Percentiles rank a stretch among this genome's conserved stretches.
Conservation (phyloP, 2,797 vertebrate species). For the Pampus argenteus region DNA sequence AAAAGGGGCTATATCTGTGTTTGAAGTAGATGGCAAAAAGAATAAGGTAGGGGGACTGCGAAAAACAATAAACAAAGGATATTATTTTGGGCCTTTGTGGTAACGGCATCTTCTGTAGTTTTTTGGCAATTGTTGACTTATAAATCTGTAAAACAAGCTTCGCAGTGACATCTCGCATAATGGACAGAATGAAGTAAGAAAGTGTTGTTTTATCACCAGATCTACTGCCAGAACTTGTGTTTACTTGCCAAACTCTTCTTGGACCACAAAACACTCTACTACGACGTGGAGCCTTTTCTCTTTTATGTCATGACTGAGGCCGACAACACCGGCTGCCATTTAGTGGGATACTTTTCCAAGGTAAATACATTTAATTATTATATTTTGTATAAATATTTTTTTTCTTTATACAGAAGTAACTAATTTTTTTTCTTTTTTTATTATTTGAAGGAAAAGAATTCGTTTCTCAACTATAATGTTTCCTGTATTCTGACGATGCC, state of each 20-base stretch:
- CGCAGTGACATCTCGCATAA: not conserved
- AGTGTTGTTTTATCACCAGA: conserved; percentile 78
- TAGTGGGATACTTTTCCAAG: conserved; percentile 99
- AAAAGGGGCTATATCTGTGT: conserved; percentile 96
- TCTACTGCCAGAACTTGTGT: conserved; percentile 99
- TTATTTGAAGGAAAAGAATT: conserved; percentile 93
- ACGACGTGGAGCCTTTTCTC: conserved; percentile 97
- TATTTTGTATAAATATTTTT: not conserved
- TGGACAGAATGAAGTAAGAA: not conserved
- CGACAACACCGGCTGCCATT: conserved; percentile 98
- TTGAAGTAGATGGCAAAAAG: conserved; percentile 99
- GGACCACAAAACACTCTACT: conserved; percentile 99
- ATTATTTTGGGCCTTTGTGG: not conserved
- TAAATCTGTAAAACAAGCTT: not conserved
- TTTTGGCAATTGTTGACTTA: not conserved
- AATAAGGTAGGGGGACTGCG: conserved; percentile 88
- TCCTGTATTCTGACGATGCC: conserved; percentile 99
- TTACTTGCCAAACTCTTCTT: conserved; percentile 98
- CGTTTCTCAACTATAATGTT: conserved; percentile 98
- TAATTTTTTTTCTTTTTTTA: conserved; percentile 21
- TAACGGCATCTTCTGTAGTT: not conserved
- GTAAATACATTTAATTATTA: conserved; percentile 68
- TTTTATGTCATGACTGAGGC: conserved; percentile 99
- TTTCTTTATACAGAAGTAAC: not conserved
- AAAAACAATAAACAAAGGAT: no score